Conservation (phyloP, 2,797 vertebrate species). For the Danio aesculapii region DNA sequence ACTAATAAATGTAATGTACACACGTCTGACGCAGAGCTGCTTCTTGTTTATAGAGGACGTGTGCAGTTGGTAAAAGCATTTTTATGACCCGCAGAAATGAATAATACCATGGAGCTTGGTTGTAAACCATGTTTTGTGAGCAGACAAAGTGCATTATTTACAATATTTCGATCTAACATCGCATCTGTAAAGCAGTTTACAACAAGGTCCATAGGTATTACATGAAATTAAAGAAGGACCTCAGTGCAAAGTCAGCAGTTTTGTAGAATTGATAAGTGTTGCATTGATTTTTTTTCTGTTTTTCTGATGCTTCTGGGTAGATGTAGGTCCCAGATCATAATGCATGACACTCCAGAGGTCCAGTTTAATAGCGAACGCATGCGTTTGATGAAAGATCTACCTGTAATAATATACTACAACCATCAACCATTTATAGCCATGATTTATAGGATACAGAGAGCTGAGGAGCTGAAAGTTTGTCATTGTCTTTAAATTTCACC, state of each 20-base stretch:
- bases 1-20: background rate
- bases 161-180: conserved; percentile 9
- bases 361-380: conserved; percentile 57
- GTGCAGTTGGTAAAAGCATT: conserved; percentile 45
- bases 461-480: background rate
- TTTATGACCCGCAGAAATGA: conserved; percentile 22
- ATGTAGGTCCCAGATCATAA: background rate
- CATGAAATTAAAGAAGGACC: conserved; percentile 25
- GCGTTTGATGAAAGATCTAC: conserved; percentile 49
- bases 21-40: background rate
- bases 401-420: background rate
- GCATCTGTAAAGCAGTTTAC: conserved; percentile 18
- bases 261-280: background rate
- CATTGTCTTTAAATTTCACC: background rate
- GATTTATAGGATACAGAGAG: background rate
- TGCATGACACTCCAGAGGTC: conserved; percentile 48
- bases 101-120: conserved; percentile 30
- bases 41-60: conserved; percentile 28
- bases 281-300: conserved; percentile 1
- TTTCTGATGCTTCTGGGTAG: conserved; percentile 9
- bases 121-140: conserved; percentile 36
- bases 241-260: background rate
- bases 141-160: conserved; percentile 1
- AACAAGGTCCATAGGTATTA: conserved; percentile 9
- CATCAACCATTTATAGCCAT: conserved; percentile 5